Percentiles rank a stretch among this genome's conserved stretches.
These are phyloP conservation scores for Chydorus sphaericus DNA, from an alignment of 2,888 invertebrate genomes.

Conservation along the genomic window DNA sequence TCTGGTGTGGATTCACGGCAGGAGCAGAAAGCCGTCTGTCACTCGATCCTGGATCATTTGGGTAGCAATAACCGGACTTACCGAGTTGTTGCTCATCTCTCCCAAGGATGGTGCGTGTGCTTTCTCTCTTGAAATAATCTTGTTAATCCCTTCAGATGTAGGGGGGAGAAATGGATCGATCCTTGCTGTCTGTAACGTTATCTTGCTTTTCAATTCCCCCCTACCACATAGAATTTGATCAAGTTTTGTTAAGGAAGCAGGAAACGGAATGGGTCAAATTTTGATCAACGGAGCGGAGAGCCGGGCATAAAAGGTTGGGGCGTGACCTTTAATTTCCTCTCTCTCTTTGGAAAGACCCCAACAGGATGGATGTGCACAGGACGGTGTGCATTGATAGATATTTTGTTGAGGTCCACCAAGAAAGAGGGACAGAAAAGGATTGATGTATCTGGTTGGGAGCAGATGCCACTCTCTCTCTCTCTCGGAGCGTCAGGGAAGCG, in stretches of 20 bases:
- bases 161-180: no score
- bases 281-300: neutral
- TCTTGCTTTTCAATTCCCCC: neutral
- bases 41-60: conserved; percentile 16
- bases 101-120: conserved; percentile 48
- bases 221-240: neutral
- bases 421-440: no score
- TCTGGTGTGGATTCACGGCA: conserved; percentile 17
- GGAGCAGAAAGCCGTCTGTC: conserved; percentile 17
- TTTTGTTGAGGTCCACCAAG: no score
- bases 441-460: no score
- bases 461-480: no score
- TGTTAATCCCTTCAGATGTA: neutral
- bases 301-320: neutral
- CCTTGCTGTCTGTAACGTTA: neutral
- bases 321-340: neutral
- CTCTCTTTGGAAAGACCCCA: no score
- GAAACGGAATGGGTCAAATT: neutral
- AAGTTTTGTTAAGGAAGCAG: neutral
- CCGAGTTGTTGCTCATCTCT: conserved; percentile 52
- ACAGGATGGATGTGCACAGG: no score
- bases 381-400: no score
- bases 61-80: conserved; percentile 24
- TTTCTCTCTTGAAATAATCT: neutral
- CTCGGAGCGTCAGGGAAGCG: no score